These are phyloP conservation scores for Mus caroli DNA, from an alignment of 2,797 vertebrate species.

Conservation along the genomic window DNA sequence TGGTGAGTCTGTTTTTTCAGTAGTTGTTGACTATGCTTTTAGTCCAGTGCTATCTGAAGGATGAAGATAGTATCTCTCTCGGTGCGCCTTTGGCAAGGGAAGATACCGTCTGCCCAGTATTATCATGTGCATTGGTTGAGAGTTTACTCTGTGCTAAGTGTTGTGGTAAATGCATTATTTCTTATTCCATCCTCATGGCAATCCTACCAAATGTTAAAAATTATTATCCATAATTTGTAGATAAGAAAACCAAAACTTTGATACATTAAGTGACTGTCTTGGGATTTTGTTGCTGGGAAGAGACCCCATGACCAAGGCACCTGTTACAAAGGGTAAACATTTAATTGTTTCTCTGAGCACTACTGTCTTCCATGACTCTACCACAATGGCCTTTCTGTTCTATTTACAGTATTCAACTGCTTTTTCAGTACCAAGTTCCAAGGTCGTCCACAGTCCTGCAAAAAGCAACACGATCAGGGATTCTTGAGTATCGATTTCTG, in stretches of 20 bases:
- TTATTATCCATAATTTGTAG: background rate
- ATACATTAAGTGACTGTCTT: background rate
- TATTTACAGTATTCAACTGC: background rate
- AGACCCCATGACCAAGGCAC: too few species aligned
- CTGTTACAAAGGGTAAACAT: too few species aligned
- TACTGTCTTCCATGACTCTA: background rate
- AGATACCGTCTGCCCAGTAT: background rate
- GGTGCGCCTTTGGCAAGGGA: background rate
- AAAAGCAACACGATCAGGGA: background rate
- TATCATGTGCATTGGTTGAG: background rate
- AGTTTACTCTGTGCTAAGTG: background rate
- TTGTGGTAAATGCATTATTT: background rate
- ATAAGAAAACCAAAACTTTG: background rate
- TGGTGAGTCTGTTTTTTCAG: constrained; percentile 2
- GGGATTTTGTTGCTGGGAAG: too few species aligned
- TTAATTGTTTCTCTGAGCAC: background rate
- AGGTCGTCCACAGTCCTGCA: background rate
- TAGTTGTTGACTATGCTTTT: background rate
- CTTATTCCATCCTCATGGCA: background rate
- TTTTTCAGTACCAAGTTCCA: background rate
- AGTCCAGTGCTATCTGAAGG: background rate
- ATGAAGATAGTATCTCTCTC: background rate
- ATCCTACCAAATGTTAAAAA: background rate
- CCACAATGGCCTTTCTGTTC: background rate
- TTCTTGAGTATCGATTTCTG: background rate